Base-by-base conservation (phyloP, 2,888 invertebrate genomes). In the Heteromurus nitidus region DNA sequence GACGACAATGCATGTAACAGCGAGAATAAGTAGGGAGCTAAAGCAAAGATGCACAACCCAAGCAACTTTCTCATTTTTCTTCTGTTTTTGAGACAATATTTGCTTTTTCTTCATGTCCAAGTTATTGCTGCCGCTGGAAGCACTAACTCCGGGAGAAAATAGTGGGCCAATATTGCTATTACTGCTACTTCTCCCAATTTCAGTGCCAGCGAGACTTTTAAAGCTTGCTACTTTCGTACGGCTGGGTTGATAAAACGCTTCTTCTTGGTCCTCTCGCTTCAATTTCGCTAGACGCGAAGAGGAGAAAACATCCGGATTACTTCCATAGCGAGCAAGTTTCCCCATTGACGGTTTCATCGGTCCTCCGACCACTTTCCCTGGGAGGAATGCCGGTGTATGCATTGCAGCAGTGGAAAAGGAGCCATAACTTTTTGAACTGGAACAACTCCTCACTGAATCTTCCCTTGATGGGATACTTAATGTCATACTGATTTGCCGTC, bases 391-490 rank as follows among this genome's bases (percentile, higher is more conserved):
- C 28, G 55, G 30, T n/a, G 31, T 73, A 58, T 69, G 18, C 2
- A 47, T 64, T 22, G 55, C 24, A 20, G 67, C 44, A 68, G 62
- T 16, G 26, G 76, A 67, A 30, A 50, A 67, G 11, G 73, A 80
- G 28, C 68, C 76, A 47, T 67, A 65, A 74, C 77, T 81, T 36
- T 68, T 67, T 18, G 76, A 70, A 53, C 85, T 85, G 22, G 79
- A 73, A 30, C 65, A 74, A 76, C 86, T 86, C 67, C 84, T 83
- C 47, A 84, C 79, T 16, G 84, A 84, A 28, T 83, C 77, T 76
- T 84, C 82, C 47, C 86, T 76, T 60, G 86, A 86, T 75, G 86
- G 86, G 77, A 84, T 84, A 75, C 81, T 84, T 68, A 85, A 73
- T 47, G 81, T 82, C 69, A 80, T 75, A 79, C 84, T 85, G 73